phyloP scores from a whole-genome alignment of 2,113 vertebrate species.

The Plecotus auritus region DNA sequence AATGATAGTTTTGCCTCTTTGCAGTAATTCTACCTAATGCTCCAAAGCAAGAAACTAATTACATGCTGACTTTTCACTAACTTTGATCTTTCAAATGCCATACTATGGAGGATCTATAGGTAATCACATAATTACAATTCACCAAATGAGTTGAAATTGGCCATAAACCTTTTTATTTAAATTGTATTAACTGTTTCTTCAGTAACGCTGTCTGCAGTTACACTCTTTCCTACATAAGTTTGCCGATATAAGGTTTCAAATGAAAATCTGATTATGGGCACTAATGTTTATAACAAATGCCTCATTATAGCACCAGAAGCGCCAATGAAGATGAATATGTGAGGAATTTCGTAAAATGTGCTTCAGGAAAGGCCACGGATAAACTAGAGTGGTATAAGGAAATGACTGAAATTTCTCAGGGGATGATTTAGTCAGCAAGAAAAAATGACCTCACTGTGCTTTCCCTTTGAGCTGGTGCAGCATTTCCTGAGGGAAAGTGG shows the following conservation, averaged over 20 bases:
- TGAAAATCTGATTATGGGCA: slow-evolving; percentile 73
- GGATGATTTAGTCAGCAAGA: slow-evolving; percentile 69
- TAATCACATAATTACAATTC: slow-evolving; percentile 86
- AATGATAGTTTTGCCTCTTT: slow-evolving; percentile 88
- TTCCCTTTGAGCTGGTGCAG: slow-evolving; percentile 78
- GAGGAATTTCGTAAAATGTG: slow-evolving; percentile 75
- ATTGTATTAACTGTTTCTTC: slow-evolving; percentile 77
- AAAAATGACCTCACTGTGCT: slow-evolving; percentile 78
- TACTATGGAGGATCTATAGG: slow-evolving; percentile 85
- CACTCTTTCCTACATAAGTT: slow-evolving; percentile 53
- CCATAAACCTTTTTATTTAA: slow-evolving; percentile 82
- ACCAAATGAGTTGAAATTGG: slow-evolving; percentile 85
- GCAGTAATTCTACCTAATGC: slow-evolving; percentile 89
- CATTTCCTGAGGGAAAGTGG: slow-evolving; percentile 80
- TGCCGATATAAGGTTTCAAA: slow-evolving; percentile 70
- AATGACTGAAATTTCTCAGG: slow-evolving; percentile 83
- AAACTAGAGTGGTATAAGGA: slow-evolving; percentile 76
- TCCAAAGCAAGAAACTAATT: slow-evolving; percentile 90
- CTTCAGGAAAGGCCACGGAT: slow-evolving; percentile 76
- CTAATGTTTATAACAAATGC: slow-evolving; percentile 78
- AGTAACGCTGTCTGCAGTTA: slow-evolving; percentile 51
- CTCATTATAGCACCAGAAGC: slow-evolving; percentile 72
- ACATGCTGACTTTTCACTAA: slow-evolving; percentile 88
- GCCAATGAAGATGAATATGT: slow-evolving; percentile 68
- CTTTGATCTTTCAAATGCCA: slow-evolving; percentile 86